These are phyloP conservation scores for Synergus laeviventris DNA, from an alignment of 2,888 invertebrate genomes.

Conservation along the genomic window DNA sequence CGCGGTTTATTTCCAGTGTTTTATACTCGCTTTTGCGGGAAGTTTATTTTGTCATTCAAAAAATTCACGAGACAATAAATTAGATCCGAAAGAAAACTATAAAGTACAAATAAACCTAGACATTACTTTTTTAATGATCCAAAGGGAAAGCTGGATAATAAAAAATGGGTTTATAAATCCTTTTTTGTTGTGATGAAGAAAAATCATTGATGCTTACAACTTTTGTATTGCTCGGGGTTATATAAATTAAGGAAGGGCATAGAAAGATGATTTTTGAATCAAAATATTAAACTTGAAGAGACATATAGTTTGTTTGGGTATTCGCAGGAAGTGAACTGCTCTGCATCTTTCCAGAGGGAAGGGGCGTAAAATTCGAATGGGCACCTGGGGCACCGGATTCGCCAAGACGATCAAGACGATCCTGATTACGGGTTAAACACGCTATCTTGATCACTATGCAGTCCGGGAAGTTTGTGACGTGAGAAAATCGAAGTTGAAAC, in stretches of 20 bases:
- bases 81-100: slow-evolving; percentile 2
- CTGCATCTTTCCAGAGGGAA: slow-evolving; percentile 32
- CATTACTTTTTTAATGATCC: background rate
- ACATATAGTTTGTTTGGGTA: background rate
- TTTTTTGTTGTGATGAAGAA: background rate
- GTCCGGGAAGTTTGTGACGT: slow-evolving; percentile 25
- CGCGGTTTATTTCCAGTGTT: slow-evolving; percentile 2
- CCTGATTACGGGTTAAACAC: slow-evolving; percentile 38
- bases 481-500: slow-evolving; percentile 26
- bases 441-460: slow-evolving; percentile 26
- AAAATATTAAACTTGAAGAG: slow-evolving; percentile 15
- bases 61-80: background rate
- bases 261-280: slow-evolving; percentile 27
- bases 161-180: background rate
- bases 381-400: slow-evolving; percentile 31
- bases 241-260: background rate
- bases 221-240: background rate
- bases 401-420: background rate
- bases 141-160: slow-evolving; percentile 10
- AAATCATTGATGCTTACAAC: background rate
- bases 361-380: slow-evolving; percentile 32
- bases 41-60: background rate
- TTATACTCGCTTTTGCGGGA: background rate
- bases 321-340: slow-evolving; percentile 31
- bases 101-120: background rate